Evolutionary conservation across 35 echinoderm and acorn worm genomes (phyloP), one percentile per base, ranked within the genome.

Genomic region (Amphiura filiformis): DNA sequence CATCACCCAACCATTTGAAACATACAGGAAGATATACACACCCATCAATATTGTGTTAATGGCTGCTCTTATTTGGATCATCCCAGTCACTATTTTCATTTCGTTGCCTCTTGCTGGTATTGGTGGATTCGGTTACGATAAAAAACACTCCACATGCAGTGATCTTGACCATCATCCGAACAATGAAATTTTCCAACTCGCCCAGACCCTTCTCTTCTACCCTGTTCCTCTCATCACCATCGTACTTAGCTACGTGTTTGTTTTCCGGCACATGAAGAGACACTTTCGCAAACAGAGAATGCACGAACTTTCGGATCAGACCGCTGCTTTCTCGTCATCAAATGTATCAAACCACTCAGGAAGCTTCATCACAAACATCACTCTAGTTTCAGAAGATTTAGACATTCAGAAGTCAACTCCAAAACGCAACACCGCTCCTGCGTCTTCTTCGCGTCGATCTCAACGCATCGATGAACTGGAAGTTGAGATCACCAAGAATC

Each of bases 141-240:
- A 84, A 37, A 20, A 49, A 28, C 31, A 61, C 1, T 85, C 88
- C 32, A 37, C 80, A 11, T 93, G 91, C 38, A 70, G 79, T 78
- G 78, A 80, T n/a, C 34, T 76, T 15, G 52, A 80, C 52, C 64
- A 65, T 36, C 91, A 93, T 42, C 79, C 39, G 0, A 78, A 81
- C 1, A 77, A 37, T 36, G 39, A 89, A 31, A 28, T 52, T 12
- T 89, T 78, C 36, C 34, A 89, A n/a, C 23, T 30, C 11, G 47
- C 82, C 9, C 40, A 88, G 20, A 81, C 65, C 13, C 30, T 65
- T 26, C 20, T 44, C 1, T 84, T 37, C 34, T 77, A 88, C 32
- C 91, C 91, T 18, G 15, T 93, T 42, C 91, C 91, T 28, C 80
- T 93, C 33, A 30, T 83, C 28, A 70, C 87, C 33, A 93, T 93